Base-by-base conservation (phyloP, 2,888 invertebrate species). In the Neoaliturus tenellus region DNA sequence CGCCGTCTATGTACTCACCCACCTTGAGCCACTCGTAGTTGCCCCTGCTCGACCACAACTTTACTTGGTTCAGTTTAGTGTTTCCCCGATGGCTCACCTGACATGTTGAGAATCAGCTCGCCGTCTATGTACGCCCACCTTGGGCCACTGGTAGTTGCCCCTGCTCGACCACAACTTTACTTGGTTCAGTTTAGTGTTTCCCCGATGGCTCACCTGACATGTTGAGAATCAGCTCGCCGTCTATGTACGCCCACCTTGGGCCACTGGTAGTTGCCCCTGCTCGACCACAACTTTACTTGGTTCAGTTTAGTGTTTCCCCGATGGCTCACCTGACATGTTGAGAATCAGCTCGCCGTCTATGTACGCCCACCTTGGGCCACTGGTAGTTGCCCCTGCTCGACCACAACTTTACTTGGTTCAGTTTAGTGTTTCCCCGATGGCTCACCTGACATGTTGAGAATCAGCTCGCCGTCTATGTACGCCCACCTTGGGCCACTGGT, bases 311-410 rank as follows among this genome's bases (percentile, higher is more conserved):
- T n/a, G n/a, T n/a, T n/a, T n/a, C n/a, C n/a, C n/a, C n/a, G n/a
- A n/a, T n/a, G n/a, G n/a, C 81, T 81, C 51, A 96, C 97, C 95
- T 87, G 95, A 92, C 92, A 96, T 94, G 89, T 97, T 93, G 25
- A 98, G 91, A 75, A 94, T 92, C 10, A 98, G 92, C 88, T 94
- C 94, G 28, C 96, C 97, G 88, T 97, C 96, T 86, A 96, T 91
- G 89, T 98, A 98, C 90, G 0, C 98, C 98, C 0, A 98, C 97
- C 86, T 95, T 93, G 55, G 97, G 93, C 98, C 98, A 98, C 86
- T 94, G 93, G 91, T 95, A 97, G 86, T 93, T 92, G 0, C 95
- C 96, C 0, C 92, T 92, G 0, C 93, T 28, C n/a, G n/a, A n/a
- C n/a, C n/a, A n/a, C n/a, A n/a, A n/a, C n/a, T n/a, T n/a, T n/a